Evolutionary conservation across 2,797 vertebrate genomes (phyloP), one percentile per base, ranked within the genome.

Genomic region (Loriculus beryllinus): DNA sequence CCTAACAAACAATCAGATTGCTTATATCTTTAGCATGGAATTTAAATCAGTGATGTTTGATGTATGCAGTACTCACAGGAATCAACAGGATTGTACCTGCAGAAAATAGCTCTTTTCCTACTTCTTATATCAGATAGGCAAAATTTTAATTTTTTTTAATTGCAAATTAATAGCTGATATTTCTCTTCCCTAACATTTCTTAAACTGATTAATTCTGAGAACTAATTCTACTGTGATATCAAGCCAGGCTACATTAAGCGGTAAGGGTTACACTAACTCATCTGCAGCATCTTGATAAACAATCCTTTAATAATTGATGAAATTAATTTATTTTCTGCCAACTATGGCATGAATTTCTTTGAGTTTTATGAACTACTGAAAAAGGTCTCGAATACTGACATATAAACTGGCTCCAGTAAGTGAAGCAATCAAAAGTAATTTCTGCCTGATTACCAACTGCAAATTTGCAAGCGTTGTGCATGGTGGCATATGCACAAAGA

Each of bases 131-230:
- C 80, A 80, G 23, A 65, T 60, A 7, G 8, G 15, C 2, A 40
- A 16, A 47, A 48, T n/a, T 21, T 57, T 52, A 2, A 2, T 7
- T 51, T 64, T 79, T n/a, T 43, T 70, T 43, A 84, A 88, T 33
- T 65, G 13, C 25, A 79, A 87, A 47, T 54, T 72, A 92, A 82
- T 59, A 93, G 89, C 76, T 79, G 85, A 70, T 40, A 60, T 91
- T 92, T 95, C 22, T 86, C 57, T 93, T 94, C 49, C 56, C 74
- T 94, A 96, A 80, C 62, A 86, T 92, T 87, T 88, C 63, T 67
- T 96, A 95, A 97, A 88, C 82, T 95, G 94, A 94, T 97, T 97
- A 96, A 95, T 95, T 97, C 93, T 82, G 84, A 94, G 70, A 95
- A 96, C 70, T 70, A 94, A 93, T 96, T 97, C 37, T 65, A 87